phyloP scores from a whole-genome alignment of 2,888 invertebrate genomes.

The Stomorhina lunata region DNA sequence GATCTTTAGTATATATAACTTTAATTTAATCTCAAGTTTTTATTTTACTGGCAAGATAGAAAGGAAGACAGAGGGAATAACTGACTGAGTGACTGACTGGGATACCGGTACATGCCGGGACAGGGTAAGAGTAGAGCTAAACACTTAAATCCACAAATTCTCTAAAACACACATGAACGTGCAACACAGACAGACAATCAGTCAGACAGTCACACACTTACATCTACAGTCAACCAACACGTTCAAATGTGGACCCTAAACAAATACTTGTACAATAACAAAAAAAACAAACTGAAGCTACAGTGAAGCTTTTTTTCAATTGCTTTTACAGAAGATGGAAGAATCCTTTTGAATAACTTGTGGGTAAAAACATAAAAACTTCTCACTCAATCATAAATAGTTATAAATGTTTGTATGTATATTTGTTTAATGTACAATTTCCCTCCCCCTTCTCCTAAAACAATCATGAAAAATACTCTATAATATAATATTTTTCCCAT shows the following conservation, averaged over 20 bases:
- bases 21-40: conserved; percentile 59
- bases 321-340: too few species aligned
- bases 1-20: conserved; percentile 48
- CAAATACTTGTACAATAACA: conserved; percentile 15
- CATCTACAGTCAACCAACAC: conserved; percentile 35
- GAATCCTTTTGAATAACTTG: conserved; percentile 42
- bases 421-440: neutral
- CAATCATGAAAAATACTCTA: neutral
- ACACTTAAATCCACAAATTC: conserved; percentile 39
- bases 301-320: conserved; percentile 10
- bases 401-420: neutral
- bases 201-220: neutral
- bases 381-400: conserved; percentile 54
- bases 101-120: too few species aligned
- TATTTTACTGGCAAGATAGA: conserved; percentile 17
- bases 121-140: too few species aligned
- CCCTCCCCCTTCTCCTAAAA: neutral
- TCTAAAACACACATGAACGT: neutral
- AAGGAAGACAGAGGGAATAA: neutral
- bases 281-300: too few species aligned
- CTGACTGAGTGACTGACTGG: too few species aligned
- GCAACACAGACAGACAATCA: conserved; percentile 7
- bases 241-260: neutral
- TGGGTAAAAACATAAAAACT: neutral
- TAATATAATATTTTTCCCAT: conserved; percentile 4